Percentiles rank a stretch among this genome's conserved stretches.
Evolutionary conservation across 2,797 vertebrate genomes (phyloP).

Genomic region (Myotis daubentonii): DNA sequence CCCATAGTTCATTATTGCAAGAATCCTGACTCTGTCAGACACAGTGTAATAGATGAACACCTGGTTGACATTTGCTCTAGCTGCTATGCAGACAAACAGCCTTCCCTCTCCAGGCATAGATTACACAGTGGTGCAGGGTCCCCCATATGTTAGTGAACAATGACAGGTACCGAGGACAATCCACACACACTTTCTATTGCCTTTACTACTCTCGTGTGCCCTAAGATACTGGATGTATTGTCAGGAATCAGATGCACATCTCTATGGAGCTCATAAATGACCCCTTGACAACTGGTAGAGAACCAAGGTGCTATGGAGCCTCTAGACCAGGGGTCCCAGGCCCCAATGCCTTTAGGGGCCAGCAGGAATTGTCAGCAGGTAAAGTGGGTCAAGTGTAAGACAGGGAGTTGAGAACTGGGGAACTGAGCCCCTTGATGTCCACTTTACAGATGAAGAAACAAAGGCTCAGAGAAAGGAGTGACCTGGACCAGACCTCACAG

Average conservation of each 20-base stretch:
- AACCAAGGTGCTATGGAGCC: background rate
- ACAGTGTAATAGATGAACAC: fast-evolving
- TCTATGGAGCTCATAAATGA: background rate
- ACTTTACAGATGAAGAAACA: background rate
- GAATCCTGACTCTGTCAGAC: background rate
- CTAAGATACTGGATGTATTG: background rate
- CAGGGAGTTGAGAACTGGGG: background rate
- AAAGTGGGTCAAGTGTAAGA: background rate
- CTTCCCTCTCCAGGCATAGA: background rate
- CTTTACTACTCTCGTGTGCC: background rate
- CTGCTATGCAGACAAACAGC: background rate
- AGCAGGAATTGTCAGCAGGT: background rate
- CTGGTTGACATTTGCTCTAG: background rate
- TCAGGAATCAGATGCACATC: background rate
- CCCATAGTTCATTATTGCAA: background rate
- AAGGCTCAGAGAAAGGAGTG: background rate
- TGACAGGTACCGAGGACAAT: background rate
- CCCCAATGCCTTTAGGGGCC: background rate
- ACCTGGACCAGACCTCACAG: background rate
- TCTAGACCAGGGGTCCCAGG: background rate
- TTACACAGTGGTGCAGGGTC: no score
- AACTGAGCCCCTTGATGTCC: background rate
- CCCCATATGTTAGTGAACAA: background rate
- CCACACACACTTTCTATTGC: background rate
- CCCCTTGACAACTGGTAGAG: background rate